Evolutionary conservation across 2,113 vertebrate genomes (phyloP).

Genomic region (Oreocharis arfaki): DNA sequence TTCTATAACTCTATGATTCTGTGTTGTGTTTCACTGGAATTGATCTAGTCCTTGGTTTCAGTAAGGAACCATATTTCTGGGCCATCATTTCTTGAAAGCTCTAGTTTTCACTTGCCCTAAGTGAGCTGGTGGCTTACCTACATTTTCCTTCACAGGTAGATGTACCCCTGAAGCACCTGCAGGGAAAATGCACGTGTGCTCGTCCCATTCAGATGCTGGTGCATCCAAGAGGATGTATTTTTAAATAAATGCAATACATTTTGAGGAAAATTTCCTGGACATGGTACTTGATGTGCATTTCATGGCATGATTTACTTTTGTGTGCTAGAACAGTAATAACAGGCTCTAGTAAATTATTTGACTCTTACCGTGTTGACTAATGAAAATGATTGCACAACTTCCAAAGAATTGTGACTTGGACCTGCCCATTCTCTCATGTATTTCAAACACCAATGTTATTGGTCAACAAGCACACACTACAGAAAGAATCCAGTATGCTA

Average conservation of each 20-base stretch:
- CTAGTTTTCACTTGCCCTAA: background rate
- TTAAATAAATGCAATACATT: rapidly evolving
- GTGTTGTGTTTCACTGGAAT: background rate
- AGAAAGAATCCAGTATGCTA: background rate
- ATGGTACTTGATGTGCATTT: background rate
- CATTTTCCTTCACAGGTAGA: background rate
- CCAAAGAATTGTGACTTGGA: background rate
- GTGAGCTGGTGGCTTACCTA: background rate
- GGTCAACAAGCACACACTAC: background rate
- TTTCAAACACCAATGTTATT: background rate
- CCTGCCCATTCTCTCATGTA: background rate
- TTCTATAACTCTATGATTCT: background rate
- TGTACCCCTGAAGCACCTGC: background rate
- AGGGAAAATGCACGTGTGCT: background rate
- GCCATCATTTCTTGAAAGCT: background rate
- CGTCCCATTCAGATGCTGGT: background rate
- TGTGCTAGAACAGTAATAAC: background rate
- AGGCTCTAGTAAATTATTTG: background rate
- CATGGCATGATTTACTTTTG: background rate
- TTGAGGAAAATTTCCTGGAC: background rate
- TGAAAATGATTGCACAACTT: background rate
- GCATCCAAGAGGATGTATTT: background rate
- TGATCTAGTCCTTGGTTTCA: background rate
- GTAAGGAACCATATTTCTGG: background rate
- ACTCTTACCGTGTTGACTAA: background rate